Percentiles rank a stretch among this genome's conserved stretches.
Conservation (phyloP, 2,888 invertebrate species). For the Volucella zonaria region DNA sequence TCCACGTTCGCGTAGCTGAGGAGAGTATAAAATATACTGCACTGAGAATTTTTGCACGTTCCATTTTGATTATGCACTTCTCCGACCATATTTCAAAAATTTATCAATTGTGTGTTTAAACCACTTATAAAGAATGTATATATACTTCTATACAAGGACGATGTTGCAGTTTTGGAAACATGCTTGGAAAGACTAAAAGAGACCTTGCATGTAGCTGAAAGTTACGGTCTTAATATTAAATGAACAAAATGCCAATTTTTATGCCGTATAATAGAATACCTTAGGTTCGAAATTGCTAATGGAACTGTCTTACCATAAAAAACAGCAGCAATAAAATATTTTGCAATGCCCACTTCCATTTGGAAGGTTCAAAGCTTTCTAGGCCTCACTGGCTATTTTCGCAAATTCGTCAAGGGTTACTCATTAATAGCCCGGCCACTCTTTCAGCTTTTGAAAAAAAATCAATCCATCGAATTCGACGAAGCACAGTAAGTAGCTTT, state of each 20-base stretch:
- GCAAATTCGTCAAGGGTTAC: conserved; percentile 39
- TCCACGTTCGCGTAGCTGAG: too few species aligned
- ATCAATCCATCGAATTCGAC: not conserved
- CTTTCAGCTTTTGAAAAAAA: not conserved
- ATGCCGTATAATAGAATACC: not conserved
- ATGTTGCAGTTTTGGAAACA: conserved; percentile 69
- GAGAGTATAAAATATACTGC: too few species aligned
- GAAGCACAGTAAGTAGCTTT: not conserved
- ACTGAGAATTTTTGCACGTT: too few species aligned
- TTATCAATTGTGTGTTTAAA: conserved; percentile 55
- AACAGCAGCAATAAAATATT: conserved; percentile 69
- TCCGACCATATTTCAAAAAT: conserved; percentile 58
- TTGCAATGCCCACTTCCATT: conserved; percentile 72
- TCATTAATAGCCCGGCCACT: conserved; percentile 17
- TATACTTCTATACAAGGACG: conserved; percentile 74
- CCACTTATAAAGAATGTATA: not conserved
- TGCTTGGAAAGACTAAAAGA: not conserved
- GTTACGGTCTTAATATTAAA: not conserved
- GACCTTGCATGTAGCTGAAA: too few species aligned
- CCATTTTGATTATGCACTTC: too few species aligned
- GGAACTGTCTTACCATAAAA: conserved; percentile 71
- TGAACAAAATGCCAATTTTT: not conserved
- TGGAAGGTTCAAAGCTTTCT: conserved; percentile 72
- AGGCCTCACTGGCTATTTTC: conserved; percentile 10
- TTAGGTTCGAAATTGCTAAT: not conserved